A percentile compares a stretch with the other conserved stretches of the same genome.
phyloP scores from a whole-genome alignment of 2,113 vertebrate genomes.

The Macquaria ambigua region DNA sequence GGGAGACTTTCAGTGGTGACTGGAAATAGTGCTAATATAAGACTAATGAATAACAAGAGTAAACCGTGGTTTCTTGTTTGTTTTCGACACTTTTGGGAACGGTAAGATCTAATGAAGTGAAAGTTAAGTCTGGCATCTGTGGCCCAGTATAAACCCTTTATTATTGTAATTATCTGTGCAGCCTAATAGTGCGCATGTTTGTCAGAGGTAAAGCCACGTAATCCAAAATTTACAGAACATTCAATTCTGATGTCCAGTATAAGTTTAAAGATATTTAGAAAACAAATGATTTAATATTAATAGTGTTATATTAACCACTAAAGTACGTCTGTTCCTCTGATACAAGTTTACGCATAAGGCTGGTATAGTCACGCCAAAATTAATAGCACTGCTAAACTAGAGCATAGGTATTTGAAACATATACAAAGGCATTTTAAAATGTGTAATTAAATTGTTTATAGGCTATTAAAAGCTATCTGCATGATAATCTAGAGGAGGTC shows the following conservation, averaged over 20 bases:
- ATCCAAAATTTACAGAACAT: not conserved
- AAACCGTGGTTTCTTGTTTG: constrained; percentile 50
- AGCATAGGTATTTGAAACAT: not conserved
- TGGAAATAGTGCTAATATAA: constrained; percentile 55
- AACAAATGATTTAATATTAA: not conserved
- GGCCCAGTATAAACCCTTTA: constrained; percentile 31
- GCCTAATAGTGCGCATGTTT: not conserved
- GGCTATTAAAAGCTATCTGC: not conserved
- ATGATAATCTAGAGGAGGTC: not conserved
- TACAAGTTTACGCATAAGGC: not conserved
- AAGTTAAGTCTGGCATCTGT: constrained; percentile 27
- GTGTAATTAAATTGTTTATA: not conserved
- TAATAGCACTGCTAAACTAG: not conserved
- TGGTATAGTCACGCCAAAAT: not conserved
- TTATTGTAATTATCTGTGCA: constrained; percentile 29
- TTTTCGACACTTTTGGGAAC: constrained; percentile 57
- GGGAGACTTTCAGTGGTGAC: constrained; percentile 39
- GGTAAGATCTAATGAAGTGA: constrained; percentile 28
- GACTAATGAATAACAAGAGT: constrained; percentile 58
- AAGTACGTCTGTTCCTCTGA: not conserved
- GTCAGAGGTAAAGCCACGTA: not conserved
- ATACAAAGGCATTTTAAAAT: not conserved
- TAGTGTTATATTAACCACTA: not conserved
- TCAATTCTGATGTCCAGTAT: not conserved
- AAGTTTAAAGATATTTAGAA: not conserved